Evolutionary conservation across 2,113 vertebrate genomes (phyloP).

Genomic region (Suncus etruscus): DNA sequence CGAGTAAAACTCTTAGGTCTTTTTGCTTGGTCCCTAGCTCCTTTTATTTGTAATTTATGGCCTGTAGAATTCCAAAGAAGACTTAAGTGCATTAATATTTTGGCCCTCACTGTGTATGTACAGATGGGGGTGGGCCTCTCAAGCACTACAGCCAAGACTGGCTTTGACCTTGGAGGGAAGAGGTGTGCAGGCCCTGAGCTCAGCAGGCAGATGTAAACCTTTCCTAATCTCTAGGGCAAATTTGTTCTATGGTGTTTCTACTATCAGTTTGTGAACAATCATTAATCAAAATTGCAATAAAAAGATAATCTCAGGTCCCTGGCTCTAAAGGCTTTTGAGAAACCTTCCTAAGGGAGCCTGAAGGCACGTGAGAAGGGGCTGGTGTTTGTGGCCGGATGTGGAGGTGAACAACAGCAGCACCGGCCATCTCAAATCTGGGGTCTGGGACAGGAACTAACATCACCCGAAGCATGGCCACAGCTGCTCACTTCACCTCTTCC

Average conservation of each 20-base stretch:
- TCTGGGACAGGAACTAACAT: neutral
- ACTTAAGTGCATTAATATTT: neutral
- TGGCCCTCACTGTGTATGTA: rapidly evolving
- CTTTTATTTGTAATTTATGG: constrained; percentile 30
- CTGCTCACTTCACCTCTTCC: neutral
- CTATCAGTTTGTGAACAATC: constrained; percentile 79
- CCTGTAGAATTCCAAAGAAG: neutral
- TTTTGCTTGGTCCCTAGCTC: neutral
- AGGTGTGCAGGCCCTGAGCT: constrained; percentile 64
- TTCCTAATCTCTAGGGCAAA: constrained; percentile 78
- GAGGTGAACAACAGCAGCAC: neutral
- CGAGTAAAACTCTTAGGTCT: neutral
- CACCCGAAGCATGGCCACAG: neutral
- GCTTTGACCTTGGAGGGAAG: constrained; percentile 44
- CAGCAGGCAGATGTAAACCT: constrained; percentile 76
- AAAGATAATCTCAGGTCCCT: constrained; percentile 71
- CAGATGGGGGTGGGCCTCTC: neutral
- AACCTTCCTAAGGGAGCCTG: constrained; percentile 55
- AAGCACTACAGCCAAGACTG: neutral
- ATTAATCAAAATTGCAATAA: constrained; percentile 82
- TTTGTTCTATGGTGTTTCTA: constrained; percentile 73
- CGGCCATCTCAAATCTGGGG: neutral
- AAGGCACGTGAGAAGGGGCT: neutral
- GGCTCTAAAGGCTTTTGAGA: constrained; percentile 63
- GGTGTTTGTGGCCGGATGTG: neutral